Conservation (phyloP, 2,797 vertebrate genomes). For the Pseudotriccus pelzelni region DNA sequence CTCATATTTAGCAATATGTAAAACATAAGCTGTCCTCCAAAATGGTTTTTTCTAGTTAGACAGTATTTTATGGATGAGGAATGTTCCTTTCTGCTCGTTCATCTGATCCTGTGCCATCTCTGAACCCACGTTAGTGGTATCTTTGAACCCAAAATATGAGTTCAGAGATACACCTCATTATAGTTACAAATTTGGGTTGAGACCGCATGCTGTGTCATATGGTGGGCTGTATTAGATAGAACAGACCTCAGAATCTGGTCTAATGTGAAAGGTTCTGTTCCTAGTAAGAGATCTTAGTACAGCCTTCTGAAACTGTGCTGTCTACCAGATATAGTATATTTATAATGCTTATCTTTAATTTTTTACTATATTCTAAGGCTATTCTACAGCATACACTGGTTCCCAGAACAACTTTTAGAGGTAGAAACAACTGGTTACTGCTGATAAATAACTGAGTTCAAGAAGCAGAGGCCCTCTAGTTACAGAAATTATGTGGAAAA, state of each 20-base stretch:
- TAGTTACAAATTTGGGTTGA: neutral
- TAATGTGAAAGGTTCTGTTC: neutral
- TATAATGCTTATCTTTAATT: neutral
- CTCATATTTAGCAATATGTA: constrained; percentile 42
- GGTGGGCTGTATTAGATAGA: neutral
- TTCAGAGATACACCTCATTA: neutral
- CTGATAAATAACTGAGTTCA: neutral
- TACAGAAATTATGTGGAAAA: neutral
- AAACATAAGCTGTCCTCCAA: neutral
- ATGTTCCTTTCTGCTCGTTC: neutral
- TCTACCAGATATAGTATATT: neutral
- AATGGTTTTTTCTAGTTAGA: neutral
- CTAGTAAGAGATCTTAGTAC: neutral
- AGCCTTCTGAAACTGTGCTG: neutral
- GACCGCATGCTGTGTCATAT: neutral
- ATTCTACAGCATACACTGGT: neutral
- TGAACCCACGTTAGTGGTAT: neutral
- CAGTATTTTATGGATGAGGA: neutral
- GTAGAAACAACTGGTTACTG: neutral
- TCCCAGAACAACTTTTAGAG: neutral
- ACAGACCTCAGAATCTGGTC: neutral
- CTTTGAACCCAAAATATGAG: neutral
- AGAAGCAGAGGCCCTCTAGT: neutral
- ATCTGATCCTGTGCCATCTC: neutral
- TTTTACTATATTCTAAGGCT: neutral